phyloP scores from a whole-genome alignment of 2,113 vertebrate genomes.

The Gymnogyps californianus region DNA sequence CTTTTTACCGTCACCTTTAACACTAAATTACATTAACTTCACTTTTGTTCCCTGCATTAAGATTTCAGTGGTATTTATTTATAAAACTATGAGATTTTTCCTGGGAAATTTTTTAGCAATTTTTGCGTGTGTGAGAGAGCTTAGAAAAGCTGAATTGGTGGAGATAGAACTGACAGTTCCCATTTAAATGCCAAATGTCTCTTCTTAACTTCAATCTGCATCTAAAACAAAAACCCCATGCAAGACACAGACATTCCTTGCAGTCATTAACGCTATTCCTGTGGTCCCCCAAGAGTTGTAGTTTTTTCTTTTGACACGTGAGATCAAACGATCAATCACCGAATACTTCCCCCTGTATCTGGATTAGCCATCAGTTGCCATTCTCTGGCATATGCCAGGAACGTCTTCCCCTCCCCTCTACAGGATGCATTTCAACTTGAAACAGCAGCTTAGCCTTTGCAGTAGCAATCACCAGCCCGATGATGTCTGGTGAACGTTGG shows the following conservation, averaged over 20 bases:
- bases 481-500: neutral
- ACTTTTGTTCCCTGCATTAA: neutral
- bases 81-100: neutral
- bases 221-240: neutral
- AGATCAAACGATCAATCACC: neutral
- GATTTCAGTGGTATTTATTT: neutral
- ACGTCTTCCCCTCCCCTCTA: constrained; percentile 8
- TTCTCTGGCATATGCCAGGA: neutral
- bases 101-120: neutral
- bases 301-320: neutral
- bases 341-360: neutral
- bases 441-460: constrained; percentile 17
- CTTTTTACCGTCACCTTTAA: neutral
- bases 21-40: neutral
- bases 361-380: constrained; percentile 23
- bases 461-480: neutral
- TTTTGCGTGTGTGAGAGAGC: neutral
- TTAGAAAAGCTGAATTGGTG: neutral
- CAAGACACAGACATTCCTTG: constrained; percentile 23
- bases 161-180: neutral
- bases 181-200: constrained; percentile 20
- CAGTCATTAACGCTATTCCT: neutral
- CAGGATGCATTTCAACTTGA: constrained; percentile 60
- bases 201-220: neutral
- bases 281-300: neutral